Percentiles rank a stretch among this genome's conserved stretches.
phyloP scores from a whole-genome alignment of 2,888 invertebrate species.

The Mythimna ferrago region DNA sequence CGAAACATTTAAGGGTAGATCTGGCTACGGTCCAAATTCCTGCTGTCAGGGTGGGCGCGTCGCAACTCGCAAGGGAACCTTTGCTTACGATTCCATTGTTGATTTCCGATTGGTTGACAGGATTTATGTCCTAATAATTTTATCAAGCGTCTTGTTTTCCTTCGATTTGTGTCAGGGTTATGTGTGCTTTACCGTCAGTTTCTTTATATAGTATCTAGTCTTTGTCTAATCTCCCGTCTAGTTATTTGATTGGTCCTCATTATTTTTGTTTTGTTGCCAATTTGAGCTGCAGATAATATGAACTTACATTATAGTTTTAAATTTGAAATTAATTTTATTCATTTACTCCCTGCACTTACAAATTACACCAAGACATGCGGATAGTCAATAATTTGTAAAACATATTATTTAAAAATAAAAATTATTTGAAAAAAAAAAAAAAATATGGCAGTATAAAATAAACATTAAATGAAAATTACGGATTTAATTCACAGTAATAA shows the following conservation, averaged over 20 bases:
- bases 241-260: background rate
- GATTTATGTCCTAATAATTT: conserved; percentile 51
- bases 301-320: background rate
- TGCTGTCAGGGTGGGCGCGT: conserved; percentile 25
- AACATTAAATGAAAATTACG: too few species aligned
- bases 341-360: too few species aligned
- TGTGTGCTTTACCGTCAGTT: background rate
- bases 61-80: conserved; percentile 27
- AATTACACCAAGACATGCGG: too few species aligned
- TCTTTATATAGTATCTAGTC: background rate
- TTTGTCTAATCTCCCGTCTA: background rate
- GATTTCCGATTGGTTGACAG: conserved; percentile 41
- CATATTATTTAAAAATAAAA: too few species aligned
- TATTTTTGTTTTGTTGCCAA: background rate
- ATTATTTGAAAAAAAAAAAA: too few species aligned
- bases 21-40: conserved; percentile 57
- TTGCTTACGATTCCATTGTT: conserved; percentile 47
- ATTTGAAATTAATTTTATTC: too few species aligned
- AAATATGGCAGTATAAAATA: too few species aligned
- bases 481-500: too few species aligned
- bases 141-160: conserved; percentile 36
- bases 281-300: background rate
- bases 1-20: conserved; percentile 38
- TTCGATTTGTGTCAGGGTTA: conserved; percentile 32
- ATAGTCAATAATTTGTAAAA: too few species aligned